Evolutionary conservation across 2,113 vertebrate genomes (phyloP).

Genomic region (Telmatochromis sp.): DNA sequence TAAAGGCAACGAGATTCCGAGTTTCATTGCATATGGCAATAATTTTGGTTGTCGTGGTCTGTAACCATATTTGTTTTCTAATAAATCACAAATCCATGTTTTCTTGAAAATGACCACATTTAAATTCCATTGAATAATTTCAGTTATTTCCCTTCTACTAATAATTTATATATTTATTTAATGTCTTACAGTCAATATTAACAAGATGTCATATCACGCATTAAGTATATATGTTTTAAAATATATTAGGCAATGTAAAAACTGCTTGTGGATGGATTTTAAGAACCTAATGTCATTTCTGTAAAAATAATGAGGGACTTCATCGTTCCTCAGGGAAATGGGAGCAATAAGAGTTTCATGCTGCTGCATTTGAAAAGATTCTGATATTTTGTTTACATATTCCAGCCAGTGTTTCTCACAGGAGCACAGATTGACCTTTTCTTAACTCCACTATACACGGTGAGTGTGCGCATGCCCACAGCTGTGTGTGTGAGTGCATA

Average conservation of each 20-base stretch:
- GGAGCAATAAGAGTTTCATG: neutral
- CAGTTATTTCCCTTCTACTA: neutral
- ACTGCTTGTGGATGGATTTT: neutral
- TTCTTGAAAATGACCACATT: neutral
- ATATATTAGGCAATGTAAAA: neutral
- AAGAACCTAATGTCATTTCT: neutral
- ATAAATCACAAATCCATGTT: neutral
- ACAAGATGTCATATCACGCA: accelerated
- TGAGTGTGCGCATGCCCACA: neutral
- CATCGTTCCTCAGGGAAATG: neutral
- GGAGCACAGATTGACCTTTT: conserved; percentile 38
- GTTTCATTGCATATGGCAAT: neutral
- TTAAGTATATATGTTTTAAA: neutral
- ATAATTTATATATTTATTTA: neutral
- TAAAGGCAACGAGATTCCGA: neutral
- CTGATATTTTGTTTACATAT: conserved; percentile 29
- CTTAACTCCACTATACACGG: neutral
- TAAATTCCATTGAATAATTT: neutral
- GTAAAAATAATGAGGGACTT: neutral
- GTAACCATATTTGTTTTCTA: neutral
- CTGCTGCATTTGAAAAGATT: conserved; percentile 1
- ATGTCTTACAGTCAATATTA: neutral
- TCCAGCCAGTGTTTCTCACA: conserved; percentile 13
- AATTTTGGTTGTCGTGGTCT: neutral
- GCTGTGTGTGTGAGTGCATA: neutral